Evolutionary conservation across 2,113 vertebrate species (phyloP), one percentile per base, ranked within the genome.

Genomic region (Microtus ochrogaster): DNA sequence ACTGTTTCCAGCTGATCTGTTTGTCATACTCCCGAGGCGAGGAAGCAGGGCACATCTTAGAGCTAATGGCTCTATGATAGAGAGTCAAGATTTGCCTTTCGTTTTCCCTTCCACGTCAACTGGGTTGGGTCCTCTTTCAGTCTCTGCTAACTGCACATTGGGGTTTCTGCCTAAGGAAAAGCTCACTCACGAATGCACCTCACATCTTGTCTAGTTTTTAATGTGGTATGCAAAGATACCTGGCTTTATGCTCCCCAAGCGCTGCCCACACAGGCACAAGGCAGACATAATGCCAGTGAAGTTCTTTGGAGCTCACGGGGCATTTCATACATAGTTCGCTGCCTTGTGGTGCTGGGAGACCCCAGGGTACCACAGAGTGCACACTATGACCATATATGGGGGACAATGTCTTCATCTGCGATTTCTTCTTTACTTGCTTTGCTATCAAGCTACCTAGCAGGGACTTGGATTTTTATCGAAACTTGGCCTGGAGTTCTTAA

Each of bases 381-480:
- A 47, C 0, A 1, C 7, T 5, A 7, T 11, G 36, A 55, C 14
- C 22, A 36, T 0, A 63, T 28, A 58, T 4, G 9, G 79, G 19
- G 41, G 26, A 17, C 39, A 70, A 55, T 55, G 83, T 82, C 73
- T 41, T 41, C 70, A 65, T 14, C 41, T 19, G 28, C 2, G 24
- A 28, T 66, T 86, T 47, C 74, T 87, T 89, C 73, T 41, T 77
- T 47, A 24, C 52, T 10, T 3, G 7, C 16, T 22, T 68, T 49
- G 33, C 55, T 8, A 0, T 39, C 49, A 26, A 66, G 3, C 11
- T 41, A 81, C 77, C 76, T 65, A 89, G 72, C 58, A 63, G 26
- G 52, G 58, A 76, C 94, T 96, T 92, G 78, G 87, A 96, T 66
- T 98, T 97, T 89, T 95, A 89, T 94, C 89, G 58, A 39, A 92